Conservation (phyloP, 1,140 invertebrate species). For the Atta colombica region DNA sequence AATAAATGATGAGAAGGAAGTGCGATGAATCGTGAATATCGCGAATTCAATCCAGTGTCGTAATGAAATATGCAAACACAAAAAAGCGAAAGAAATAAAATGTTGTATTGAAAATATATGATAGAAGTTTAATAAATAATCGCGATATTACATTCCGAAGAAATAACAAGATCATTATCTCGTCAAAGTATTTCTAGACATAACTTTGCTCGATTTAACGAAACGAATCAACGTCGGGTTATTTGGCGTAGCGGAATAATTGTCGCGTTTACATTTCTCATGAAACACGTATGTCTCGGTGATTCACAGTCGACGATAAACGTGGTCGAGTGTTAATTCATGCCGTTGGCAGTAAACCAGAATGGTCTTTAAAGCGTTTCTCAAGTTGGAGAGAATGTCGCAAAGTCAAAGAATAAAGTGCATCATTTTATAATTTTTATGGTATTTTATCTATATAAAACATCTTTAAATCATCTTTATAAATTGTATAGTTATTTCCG, state of each 20-base stretch:
- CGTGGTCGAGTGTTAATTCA: slow-evolving; percentile 54
- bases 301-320: slow-evolving; percentile 58
- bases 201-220: slow-evolving; percentile 16
- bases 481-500: neutral
- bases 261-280: slow-evolving; percentile 39
- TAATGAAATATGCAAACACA: slow-evolving; percentile 20
- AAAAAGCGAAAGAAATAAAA: slow-evolving; percentile 1
- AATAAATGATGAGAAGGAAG: neutral
- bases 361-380: slow-evolving; percentile 49
- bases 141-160: neutral
- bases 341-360: slow-evolving; percentile 59
- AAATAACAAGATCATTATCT: neutral
- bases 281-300: slow-evolving; percentile 16
- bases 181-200: neutral
- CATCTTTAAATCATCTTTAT: neutral
- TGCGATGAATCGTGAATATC: neutral
- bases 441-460: neutral
- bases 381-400: slow-evolving; percentile 7
- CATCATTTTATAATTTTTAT: neutral
- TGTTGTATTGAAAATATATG: neutral
- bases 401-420: neutral
- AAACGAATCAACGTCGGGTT: slow-evolving; percentile 7
- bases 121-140: neutral
- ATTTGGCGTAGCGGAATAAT: slow-evolving; percentile 42
- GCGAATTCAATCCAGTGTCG: neutral